phyloP scores from a whole-genome alignment of 2,888 invertebrate genomes.

The Margaritifera margaritifera region DNA sequence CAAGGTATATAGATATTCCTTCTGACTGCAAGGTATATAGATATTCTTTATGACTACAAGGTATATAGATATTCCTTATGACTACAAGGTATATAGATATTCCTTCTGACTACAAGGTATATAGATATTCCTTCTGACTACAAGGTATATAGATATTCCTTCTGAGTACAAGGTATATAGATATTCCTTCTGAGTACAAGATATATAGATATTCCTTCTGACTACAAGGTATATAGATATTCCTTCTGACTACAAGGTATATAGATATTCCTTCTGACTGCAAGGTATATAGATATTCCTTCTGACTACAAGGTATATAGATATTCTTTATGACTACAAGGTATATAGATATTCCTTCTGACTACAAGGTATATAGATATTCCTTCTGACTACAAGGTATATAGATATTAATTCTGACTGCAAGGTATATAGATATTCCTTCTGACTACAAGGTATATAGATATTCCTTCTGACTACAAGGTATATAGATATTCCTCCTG shows the following conservation, averaged over 20 bases:
- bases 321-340: too few relatives aligned
- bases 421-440: conserved; percentile 47
- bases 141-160: too few relatives aligned
- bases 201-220: too few relatives aligned
- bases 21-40: conserved; percentile 56
- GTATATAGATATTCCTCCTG: conserved; percentile 22
- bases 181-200: too few relatives aligned
- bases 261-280: too few relatives aligned
- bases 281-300: too few relatives aligned
- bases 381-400: too few relatives aligned
- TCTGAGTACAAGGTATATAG: conserved; percentile 56
- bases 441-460: conserved; percentile 56
- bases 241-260: conserved; percentile 57
- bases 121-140: too few relatives aligned
- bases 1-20: too few relatives aligned
- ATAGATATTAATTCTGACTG: too few relatives aligned
- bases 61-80: conserved; percentile 40
- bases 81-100: conserved; percentile 50
- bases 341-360: too few relatives aligned
- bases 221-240: conserved; percentile 50
- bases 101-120: conserved; percentile 57
- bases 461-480: conserved; percentile 50
- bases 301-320: conserved; percentile 56
- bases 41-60: conserved; percentile 42
- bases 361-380: conserved; percentile 50